Base-by-base conservation (phyloP, 2,113 vertebrate genomes). In the Larimichthys polyactis region DNA sequence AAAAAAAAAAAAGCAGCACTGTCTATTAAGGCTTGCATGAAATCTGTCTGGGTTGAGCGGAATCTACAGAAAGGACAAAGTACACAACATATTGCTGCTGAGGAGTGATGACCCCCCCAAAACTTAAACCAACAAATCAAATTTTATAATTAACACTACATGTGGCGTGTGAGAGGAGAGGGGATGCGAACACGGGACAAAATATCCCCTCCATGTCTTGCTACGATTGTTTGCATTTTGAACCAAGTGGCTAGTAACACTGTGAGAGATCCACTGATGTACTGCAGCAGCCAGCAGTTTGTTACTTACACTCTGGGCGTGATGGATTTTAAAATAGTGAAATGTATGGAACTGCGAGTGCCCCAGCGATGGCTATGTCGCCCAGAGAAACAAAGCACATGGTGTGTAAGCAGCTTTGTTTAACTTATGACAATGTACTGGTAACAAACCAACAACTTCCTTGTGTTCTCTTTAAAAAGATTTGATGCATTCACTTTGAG, bases 1-100 rank as follows among this genome's bases (percentile, higher is more conserved):
- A 36, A 36, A 46, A 46, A 81, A 87, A 87, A 83, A 77, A 8
- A 81, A 93, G 80, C 89, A 90, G 90, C 81, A 75, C 78, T 89
- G 85, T 87, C 89, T 87, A 89, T 91, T 93, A 94, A 94, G 91
- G 93, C 91, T 92, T 87, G 86, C 85, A 92, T 85, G 87, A 90
- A 87, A 82, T 91, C 89, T 85, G 84, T 86, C 64, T 57, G 51
- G 40, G 49, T 57, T 49, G 65, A 71, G 19, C 82, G 7, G 49
- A 70, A 59, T 71, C 36, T 84, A 81, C 36, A 60, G 7, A 58
- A 64, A 49, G 22, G 32, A 19, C 11, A 27, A 84, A 11, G 22
- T 69, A 78, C 54, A 67, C 20, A 7, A 83, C 32, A 46, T 60
- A 59, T 43, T 11, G 54, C 76, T 85, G 81, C 49, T 54, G 68